phyloP scores from a whole-genome alignment of 1,140 invertebrate genomes.

The Coelopa frigida region DNA sequence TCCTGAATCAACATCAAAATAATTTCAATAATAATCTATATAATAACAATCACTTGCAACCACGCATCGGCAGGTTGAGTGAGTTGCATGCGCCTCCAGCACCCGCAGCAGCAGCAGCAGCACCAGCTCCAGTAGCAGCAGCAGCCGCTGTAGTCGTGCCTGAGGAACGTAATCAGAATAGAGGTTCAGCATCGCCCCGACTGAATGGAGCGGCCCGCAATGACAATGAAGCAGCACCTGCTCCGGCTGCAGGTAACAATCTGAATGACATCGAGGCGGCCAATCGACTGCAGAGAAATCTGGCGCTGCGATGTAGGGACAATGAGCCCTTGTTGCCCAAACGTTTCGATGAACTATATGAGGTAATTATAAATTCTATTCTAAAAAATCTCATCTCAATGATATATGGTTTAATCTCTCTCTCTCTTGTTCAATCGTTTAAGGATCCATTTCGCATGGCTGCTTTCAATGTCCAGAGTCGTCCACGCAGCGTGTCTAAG shows the following conservation, averaged over 20 bases:
- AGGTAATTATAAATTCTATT: conserved; percentile 18
- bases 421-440: background rate
- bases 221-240: conserved; percentile 1
- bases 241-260: conserved; percentile 3
- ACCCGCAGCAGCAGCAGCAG: conserved; percentile 13
- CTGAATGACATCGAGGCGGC: conserved; percentile 36
- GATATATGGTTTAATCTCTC: background rate
- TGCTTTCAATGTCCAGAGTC: conserved; percentile 38
- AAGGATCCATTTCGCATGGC: conserved; percentile 43
- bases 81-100: conserved; percentile 24
- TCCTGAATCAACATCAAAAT: conserved; percentile 33
- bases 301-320: conserved; percentile 37
- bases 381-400: conserved; percentile 10
- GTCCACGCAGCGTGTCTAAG: conserved; percentile 32
- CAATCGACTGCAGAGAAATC: conserved; percentile 36
- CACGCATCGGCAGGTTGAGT: conserved; percentile 29
- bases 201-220: conserved; percentile 8
- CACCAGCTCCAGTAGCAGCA: too few relatives aligned
- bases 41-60: conserved; percentile 27
- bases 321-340: conserved; percentile 39
- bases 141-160: too few relatives aligned
- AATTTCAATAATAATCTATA: conserved; percentile 33
- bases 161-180: too few relatives aligned
- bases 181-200: too few relatives aligned
- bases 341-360: conserved; percentile 39